phyloP scores from a whole-genome alignment of 2,888 invertebrate genomes.

The Volucella inflata region DNA sequence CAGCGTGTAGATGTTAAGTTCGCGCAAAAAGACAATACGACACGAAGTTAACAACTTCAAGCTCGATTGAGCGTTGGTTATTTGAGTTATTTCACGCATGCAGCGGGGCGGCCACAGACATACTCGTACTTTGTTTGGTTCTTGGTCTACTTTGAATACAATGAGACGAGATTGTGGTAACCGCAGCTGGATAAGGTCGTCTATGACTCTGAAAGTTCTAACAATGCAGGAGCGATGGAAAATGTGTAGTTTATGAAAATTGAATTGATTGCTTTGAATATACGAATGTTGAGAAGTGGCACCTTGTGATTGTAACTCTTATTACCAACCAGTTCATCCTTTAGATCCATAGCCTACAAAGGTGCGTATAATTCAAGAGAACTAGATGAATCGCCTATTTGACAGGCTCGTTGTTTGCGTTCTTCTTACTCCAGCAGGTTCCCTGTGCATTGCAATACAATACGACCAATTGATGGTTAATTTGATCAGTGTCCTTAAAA shows the following conservation, averaged over 20 bases:
- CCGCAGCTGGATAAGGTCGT: slow-evolving; percentile 4
- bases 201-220: slow-evolving; percentile 9
- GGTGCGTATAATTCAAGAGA: too few relatives aligned
- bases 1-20: slow-evolving; percentile 44
- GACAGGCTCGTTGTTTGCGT: too few relatives aligned
- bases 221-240: not conserved
- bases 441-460: too few relatives aligned
- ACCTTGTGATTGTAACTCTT: not conserved
- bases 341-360: not conserved
- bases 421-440: too few relatives aligned
- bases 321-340: too few relatives aligned
- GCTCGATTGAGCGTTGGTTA: slow-evolving; percentile 65
- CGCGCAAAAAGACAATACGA: slow-evolving; percentile 62
- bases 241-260: slow-evolving; percentile 17
- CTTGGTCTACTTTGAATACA: slow-evolving; percentile 15
- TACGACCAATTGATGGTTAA: too few relatives aligned
- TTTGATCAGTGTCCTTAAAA: too few relatives aligned
- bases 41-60: slow-evolving; percentile 74
- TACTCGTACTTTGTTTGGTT: slow-evolving; percentile 13
- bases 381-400: too few relatives aligned
- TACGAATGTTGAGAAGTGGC: not conserved
- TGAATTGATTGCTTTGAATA: slow-evolving; percentile 15
- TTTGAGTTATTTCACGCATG: slow-evolving; percentile 72
- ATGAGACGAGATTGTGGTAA: not conserved
- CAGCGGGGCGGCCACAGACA: not conserved